Evolutionary conservation across 2,888 invertebrate species (phyloP).

Genomic region (Spodoptera littoralis): DNA sequence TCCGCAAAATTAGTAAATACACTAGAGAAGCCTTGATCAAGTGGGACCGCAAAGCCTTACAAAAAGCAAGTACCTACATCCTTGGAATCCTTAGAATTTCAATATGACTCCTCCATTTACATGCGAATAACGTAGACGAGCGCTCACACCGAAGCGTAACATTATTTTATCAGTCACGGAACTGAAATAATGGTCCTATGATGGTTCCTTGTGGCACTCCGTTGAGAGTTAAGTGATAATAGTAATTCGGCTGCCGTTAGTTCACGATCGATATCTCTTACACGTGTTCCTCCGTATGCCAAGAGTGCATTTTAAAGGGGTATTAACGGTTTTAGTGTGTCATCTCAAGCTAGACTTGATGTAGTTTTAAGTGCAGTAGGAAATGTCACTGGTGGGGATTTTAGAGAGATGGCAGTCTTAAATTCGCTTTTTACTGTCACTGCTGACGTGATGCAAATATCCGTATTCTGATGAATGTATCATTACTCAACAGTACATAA

Average conservation of each 20-base stretch:
- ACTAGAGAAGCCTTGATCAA: slow-evolving; percentile 49
- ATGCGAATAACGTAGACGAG: slow-evolving; percentile 69
- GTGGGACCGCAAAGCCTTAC: slow-evolving; percentile 67
- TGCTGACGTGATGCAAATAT: slow-evolving; percentile 1
- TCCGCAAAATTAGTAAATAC: slow-evolving; percentile 36
- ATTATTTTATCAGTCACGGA: slow-evolving; percentile 3
- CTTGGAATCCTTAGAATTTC: slow-evolving; percentile 81
- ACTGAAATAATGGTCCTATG: not conserved
- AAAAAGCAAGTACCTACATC: slow-evolving; percentile 78
- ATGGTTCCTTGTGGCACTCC: slow-evolving; percentile 19
- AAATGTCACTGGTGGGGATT: slow-evolving; percentile 19
- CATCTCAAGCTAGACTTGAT: slow-evolving; percentile 14
- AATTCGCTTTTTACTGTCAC: slow-evolving; percentile 12
- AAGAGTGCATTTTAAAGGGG: slow-evolving; percentile 25
- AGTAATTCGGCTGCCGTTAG: slow-evolving; percentile 6
- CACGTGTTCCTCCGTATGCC: slow-evolving; percentile 10
- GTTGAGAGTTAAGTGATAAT: slow-evolving; percentile 1
- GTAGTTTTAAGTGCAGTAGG: slow-evolving; percentile 18
- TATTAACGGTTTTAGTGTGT: slow-evolving; percentile 26
- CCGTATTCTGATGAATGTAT: not conserved
- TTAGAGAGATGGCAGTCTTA: slow-evolving; percentile 12
- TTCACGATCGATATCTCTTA: slow-evolving; percentile 8
- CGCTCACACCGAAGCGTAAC: slow-evolving; percentile 57
- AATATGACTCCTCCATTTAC: slow-evolving; percentile 83
- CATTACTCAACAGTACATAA: not conserved